A percentile compares a stretch with the other conserved stretches of the same genome.
Conservation (phyloP, 2,797 vertebrate genomes). For the Muscicapa comitata region DNA sequence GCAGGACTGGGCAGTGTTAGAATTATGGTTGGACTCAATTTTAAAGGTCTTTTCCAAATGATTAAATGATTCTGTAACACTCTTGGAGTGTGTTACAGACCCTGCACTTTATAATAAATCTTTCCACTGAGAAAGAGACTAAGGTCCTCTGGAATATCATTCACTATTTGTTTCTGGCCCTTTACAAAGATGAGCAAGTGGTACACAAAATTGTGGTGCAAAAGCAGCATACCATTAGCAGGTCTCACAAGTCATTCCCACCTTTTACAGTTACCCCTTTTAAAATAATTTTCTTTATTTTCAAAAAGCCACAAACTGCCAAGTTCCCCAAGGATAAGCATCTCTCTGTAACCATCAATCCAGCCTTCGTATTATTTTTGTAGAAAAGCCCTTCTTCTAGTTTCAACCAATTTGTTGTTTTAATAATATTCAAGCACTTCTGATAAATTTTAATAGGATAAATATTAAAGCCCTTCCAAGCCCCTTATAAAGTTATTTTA, state of each 20-base stretch:
- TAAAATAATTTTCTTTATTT: not conserved
- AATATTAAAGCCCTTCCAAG: not conserved
- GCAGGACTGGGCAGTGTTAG: not conserved
- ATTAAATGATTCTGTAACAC: not conserved
- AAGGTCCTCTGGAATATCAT: not conserved
- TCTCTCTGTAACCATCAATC: not conserved
- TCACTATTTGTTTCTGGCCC: not conserved
- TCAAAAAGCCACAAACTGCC: not conserved
- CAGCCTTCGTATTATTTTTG: not conserved
- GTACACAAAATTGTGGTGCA: not conserved
- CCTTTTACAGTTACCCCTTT: not conserved
- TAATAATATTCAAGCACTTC: not conserved
- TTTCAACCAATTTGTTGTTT: not conserved
- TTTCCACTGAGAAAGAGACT: not conserved
- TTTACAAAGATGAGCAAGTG: not conserved
- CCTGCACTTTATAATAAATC: not conserved
- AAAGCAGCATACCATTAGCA: not conserved
- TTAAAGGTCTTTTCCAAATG: not conserved
- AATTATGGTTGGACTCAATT: not conserved
- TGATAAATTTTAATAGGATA: not conserved
- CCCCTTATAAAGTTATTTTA: not conserved
- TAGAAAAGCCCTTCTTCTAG: not conserved
- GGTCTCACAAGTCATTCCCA: not conserved
- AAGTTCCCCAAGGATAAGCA: not conserved
- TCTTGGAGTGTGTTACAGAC: not conserved